phyloP scores from a whole-genome alignment of 2,888 invertebrate species.

The Aplocera efformata region DNA sequence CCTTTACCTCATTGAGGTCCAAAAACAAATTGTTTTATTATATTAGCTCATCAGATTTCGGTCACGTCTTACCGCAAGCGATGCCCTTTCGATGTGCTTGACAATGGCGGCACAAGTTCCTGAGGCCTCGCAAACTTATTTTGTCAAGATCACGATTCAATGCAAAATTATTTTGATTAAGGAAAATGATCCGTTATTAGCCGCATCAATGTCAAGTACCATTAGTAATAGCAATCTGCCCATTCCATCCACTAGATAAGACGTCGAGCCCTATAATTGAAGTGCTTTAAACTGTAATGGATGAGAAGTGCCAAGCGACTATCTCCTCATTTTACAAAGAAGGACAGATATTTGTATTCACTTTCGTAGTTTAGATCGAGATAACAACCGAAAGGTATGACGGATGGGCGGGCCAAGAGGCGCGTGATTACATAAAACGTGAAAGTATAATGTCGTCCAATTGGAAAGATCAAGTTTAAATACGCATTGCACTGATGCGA shows the following conservation, averaged over 20 bases:
- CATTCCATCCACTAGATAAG: conserved; percentile 21
- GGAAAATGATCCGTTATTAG: conserved; percentile 45
- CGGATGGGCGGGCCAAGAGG: conserved; percentile 61
- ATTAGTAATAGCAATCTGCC: conserved; percentile 21
- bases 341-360: conserved; percentile 50
- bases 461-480: conserved; percentile 54
- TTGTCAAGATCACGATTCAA: conserved; percentile 36
- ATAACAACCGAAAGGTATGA: conserved; percentile 59
- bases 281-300: conserved; percentile 20
- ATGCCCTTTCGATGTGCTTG: conserved; percentile 26
- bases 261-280: conserved; percentile 23
- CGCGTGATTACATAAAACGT: conserved; percentile 66
- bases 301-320: conserved; percentile 23
- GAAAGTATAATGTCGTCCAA: conserved; percentile 65
- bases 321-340: conserved; percentile 50
- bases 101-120: conserved; percentile 20
- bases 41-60: conserved; percentile 28
- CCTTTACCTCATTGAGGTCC: too few relatives aligned
- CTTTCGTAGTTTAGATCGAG: conserved; percentile 63
- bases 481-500: conserved; percentile 38
- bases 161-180: conserved; percentile 46
- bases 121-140: conserved; percentile 35
- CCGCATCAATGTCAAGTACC: conserved; percentile 36
- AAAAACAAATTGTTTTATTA: conserved; percentile 19
- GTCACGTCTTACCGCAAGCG: conserved; percentile 30